These are phyloP conservation scores for Plestiodon gilberti DNA, from an alignment of 2,113 vertebrate species.

Conservation along the genomic window DNA sequence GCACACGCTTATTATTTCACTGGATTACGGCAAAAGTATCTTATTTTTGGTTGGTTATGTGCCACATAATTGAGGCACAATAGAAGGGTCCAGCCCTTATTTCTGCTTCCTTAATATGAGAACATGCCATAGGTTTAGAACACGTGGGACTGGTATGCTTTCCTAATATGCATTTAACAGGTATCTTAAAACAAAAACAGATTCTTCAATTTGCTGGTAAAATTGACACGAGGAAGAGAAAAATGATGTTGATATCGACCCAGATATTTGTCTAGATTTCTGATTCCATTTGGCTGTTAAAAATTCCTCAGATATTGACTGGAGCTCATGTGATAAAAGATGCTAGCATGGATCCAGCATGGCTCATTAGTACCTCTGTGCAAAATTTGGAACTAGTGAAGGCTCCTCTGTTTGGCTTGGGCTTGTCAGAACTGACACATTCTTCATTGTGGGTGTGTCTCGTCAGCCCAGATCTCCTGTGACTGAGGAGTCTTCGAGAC, in stretches of 20 bases:
- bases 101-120: background rate
- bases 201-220: no score
- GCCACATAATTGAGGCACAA: fast-evolving
- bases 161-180: background rate
- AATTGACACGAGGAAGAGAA: background rate
- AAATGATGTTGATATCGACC: background rate
- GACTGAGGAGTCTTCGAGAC: background rate
- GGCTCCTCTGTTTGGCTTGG: background rate
- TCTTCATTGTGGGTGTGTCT: background rate
- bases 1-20: background rate
- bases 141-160: background rate
- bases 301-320: background rate
- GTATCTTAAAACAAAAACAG: background rate
- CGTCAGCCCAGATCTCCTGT: background rate
- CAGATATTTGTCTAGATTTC: background rate
- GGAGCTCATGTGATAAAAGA: background rate
- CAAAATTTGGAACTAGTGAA: constrained; percentile 4
- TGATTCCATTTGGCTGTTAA: background rate
- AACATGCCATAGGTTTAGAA: background rate
- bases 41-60: background rate
- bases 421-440: background rate
- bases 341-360: background rate
- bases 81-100: background rate
- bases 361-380: background rate
- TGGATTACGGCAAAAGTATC: background rate